Base-by-base conservation (phyloP, 2,797 vertebrate genomes). In the Apodemus agrarius region DNA sequence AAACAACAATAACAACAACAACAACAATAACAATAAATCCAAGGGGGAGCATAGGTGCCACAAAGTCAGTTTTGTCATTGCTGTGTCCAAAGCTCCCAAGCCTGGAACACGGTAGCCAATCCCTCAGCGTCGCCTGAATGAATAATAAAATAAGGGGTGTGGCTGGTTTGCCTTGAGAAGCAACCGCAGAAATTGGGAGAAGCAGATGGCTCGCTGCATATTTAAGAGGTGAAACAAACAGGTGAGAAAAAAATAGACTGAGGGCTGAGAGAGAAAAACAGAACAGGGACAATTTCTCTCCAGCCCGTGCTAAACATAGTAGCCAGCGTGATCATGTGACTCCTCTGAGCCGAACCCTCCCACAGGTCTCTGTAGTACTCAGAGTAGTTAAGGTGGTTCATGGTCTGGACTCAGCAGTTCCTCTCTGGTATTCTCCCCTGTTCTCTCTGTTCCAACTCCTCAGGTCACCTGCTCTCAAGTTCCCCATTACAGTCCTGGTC, bases 181-280 rank as follows among this genome's bases (percentile, higher is more conserved):
- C 54, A 7, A 86, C 69, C 54, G 29, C 14, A 96, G 43, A 96
- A 94, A 93, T 88, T 86, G 80, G 87, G 81, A 96, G n/a, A 94
- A 92, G 59, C 69, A 87, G 65, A 76, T 81, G 52, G 34, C 57
- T 86, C 24, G 29, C 89, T 54, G 85, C 57, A 83, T 46, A 89
- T 80, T 95, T 89, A 84, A 88, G 72, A 94, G 21, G 46, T 46
- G 93, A 92, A 94, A 91, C 72, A 89, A 91, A 95, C 11, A 81
- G 67, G 37, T 69, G 65, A 91, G 43, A 80, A 89, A 96, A 89
- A 96, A 93, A 91, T 54, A 61, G 65, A 87, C 75, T 40, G 49
- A 46, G 59, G 65, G 17, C 61, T 84, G 29, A 96, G 40, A 81
- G 49, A 83, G 24, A 89, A 95, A 93, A 96, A 96, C 69, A 74